A percentile compares a stretch with the other conserved stretches of the same genome.
Evolutionary conservation across 1,140 invertebrate species (phyloP).

Genomic region (Psix sp.): DNA sequence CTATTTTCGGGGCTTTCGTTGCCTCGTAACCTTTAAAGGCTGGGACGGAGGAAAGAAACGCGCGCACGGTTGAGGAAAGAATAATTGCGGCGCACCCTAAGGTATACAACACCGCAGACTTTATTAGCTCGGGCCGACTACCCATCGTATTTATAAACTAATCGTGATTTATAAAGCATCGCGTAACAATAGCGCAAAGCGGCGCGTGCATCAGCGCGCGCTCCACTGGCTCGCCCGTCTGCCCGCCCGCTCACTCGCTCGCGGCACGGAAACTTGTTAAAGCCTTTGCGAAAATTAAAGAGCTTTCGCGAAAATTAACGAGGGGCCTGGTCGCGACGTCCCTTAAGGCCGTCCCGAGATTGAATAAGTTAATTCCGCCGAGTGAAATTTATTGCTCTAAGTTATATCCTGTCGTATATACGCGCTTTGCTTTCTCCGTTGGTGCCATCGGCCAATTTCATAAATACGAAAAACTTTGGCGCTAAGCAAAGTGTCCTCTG

Average conservation of each 20-base stretch:
- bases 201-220: slow-evolving; percentile 65
- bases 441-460: slow-evolving; percentile 54
- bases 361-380: slow-evolving; percentile 66
- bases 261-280: slow-evolving; percentile 67
- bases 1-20: slow-evolving; percentile 20
- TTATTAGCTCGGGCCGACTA: slow-evolving; percentile 61
- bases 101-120: slow-evolving; percentile 54
- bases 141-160: slow-evolving; percentile 71
- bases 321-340: slow-evolving; percentile 58
- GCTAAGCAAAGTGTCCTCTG: slow-evolving; percentile 56
- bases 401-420: slow-evolving; percentile 56
- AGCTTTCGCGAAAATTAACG: slow-evolving; percentile 72
- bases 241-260: slow-evolving; percentile 45
- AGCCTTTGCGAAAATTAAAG: slow-evolving; percentile 73
- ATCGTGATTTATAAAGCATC: slow-evolving; percentile 74
- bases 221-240: slow-evolving; percentile 41
- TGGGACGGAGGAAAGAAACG: slow-evolving; percentile 19
- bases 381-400: slow-evolving; percentile 63
- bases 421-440: slow-evolving; percentile 45
- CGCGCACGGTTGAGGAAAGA: slow-evolving; percentile 40
- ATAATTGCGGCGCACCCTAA: slow-evolving; percentile 63
- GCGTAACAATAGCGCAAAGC: slow-evolving; percentile 66
- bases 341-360: slow-evolving; percentile 62
- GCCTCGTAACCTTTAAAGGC: slow-evolving; percentile 58
- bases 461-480: slow-evolving; percentile 60